A percentile compares a stretch with the other conserved stretches of the same genome.
Conservation (phyloP, 2,888 invertebrate species). For the Diplazon laetatorius region DNA sequence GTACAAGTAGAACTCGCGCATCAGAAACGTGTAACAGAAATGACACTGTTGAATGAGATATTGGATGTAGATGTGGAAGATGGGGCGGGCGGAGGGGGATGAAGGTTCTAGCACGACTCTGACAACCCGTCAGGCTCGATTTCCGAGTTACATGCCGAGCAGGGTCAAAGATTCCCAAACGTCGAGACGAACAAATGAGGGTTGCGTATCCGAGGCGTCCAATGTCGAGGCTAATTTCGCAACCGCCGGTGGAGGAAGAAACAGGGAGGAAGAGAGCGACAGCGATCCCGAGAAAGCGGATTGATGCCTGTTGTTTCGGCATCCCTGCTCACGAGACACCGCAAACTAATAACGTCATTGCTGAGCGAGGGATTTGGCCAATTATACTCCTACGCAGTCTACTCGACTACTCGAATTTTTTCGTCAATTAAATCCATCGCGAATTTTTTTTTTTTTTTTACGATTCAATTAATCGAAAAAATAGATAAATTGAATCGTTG, state of each 20-base stretch:
- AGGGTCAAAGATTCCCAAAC: constrained; percentile 51
- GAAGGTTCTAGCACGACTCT: constrained; percentile 16
- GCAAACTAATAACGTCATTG: constrained; percentile 5
- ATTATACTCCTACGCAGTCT: background rate
- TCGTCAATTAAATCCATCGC: too few relatives aligned
- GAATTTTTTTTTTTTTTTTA: too few relatives aligned
- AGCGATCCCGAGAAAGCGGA: constrained; percentile 56
- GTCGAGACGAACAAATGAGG: constrained; percentile 62
- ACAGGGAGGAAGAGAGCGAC: too few relatives aligned
- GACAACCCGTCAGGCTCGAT: constrained; percentile 41
- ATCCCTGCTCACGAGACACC: constrained; percentile 19
- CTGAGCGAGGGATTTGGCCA: constrained; percentile 15
- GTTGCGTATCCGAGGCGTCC: constrained; percentile 33
- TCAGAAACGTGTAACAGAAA: background rate
- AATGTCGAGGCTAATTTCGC: constrained; percentile 58
- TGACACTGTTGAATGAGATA: background rate
- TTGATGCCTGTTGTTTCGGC: constrained; percentile 50
- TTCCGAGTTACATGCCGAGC: constrained; percentile 3
- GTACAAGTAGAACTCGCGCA: background rate
- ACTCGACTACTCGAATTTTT: too few relatives aligned
- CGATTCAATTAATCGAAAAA: too few relatives aligned
- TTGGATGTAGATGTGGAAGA: background rate
- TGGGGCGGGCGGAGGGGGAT: too few relatives aligned
- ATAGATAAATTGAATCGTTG: too few relatives aligned
- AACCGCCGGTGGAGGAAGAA: too few relatives aligned